Conservation (phyloP, 1,140 invertebrate species). For the Yoshiicerus persimilis region DNA sequence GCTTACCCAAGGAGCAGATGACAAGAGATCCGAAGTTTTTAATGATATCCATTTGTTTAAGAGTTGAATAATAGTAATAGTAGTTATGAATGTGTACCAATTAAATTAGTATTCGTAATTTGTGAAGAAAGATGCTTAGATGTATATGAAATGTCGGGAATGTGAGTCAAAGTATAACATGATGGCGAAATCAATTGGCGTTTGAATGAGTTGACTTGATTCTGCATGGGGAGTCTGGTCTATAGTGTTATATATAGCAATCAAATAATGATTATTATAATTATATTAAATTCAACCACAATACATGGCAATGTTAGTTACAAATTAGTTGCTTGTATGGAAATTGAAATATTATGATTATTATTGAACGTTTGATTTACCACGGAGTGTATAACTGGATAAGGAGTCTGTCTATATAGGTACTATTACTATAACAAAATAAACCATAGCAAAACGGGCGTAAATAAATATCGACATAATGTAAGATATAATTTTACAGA, state of each 20-base stretch:
- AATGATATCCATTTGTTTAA: slow-evolving; percentile 33
- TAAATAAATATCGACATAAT: too few relatives aligned
- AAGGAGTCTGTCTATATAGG: too few relatives aligned
- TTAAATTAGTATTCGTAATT: neutral
- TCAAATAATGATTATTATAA: neutral
- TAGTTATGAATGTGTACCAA: neutral
- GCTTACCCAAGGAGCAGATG: slow-evolving; percentile 39
- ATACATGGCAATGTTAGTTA: neutral
- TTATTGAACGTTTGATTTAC: neutral
- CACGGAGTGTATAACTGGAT: neutral
- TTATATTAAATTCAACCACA: neutral
- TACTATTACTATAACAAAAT: neutral
- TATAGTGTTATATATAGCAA: neutral
- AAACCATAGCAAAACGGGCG: neutral
- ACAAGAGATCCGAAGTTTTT: slow-evolving; percentile 35
- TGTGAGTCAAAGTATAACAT: neutral
- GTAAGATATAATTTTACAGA: too few relatives aligned
- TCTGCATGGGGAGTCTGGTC: neutral
- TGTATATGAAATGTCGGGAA: neutral
- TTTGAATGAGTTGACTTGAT: neutral
- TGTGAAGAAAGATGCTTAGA: neutral
- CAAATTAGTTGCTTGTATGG: neutral
- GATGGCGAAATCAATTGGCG: neutral
- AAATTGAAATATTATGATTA: neutral
- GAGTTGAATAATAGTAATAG: neutral